Evolutionary conservation across 2,113 vertebrate genomes (phyloP), one percentile per base, ranked within the genome.

Genomic region (Stictonetta naevosa): DNA sequence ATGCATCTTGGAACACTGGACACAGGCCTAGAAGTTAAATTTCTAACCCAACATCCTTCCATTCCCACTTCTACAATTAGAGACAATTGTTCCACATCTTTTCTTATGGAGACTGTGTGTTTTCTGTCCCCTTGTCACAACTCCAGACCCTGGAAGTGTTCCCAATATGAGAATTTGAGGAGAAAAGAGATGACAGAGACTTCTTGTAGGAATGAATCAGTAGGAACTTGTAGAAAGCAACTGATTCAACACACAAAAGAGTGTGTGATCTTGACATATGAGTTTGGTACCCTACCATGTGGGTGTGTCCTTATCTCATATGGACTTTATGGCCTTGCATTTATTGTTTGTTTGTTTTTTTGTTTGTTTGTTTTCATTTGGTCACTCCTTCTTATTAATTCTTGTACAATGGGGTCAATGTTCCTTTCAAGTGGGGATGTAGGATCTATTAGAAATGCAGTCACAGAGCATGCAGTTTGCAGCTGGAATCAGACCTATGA

Each of bases 181-280:
- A 69, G 8, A 63, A 86, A 69, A 85, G 10, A 69, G 29, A 94
- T 83, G 52, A 44, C 36, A 86, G 7, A 59, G 8, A 2, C 10
- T 74, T 14, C 21, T 59, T 63, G 19, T 13, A 71, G 50, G 31
- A 90, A 15, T 2, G 69, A 46, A 71, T 55, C 8, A 40, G 36
- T 64, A 12, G 28, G 26, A 64, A 64, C 26, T 40, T 64, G 62
- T 20, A 20, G 62, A 18, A 29, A 64, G 11, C 4, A 38, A 10
- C 17, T 10, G 12, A 46, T 74, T 90, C 77, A 83, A 86, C 6
- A 14, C 22, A 73, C 71, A 86, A 63, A 2, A 44, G 3, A 38
- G 9, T 1, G 0, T 29, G 10, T 59, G 36, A 59, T 71, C 28
- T 74, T 50, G 16, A 72, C 10, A 59, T 0, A 2, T 4, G 25